Evolutionary conservation across 2,888 invertebrate species (phyloP).

Genomic region (Drosophila helvetica): DNA sequence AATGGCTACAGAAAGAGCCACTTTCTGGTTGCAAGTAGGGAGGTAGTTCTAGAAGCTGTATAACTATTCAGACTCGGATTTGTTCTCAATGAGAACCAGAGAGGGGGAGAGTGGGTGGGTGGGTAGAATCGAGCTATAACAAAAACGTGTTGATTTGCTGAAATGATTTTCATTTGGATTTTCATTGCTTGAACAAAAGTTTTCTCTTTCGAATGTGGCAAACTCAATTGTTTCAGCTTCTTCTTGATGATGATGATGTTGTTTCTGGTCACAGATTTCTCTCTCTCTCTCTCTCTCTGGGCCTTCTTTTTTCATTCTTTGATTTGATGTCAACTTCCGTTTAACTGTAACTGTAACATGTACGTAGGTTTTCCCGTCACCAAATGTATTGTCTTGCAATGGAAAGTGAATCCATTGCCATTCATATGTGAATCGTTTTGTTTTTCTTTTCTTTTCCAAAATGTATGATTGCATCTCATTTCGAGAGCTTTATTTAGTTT

Average conservation of each 20-base stretch:
- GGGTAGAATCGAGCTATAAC: constrained; percentile 13
- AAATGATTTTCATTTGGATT: constrained; percentile 45
- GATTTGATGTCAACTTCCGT: not conserved
- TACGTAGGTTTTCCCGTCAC: no score
- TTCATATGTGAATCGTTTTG: not conserved
- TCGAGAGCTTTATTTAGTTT: no score
- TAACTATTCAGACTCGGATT: constrained; percentile 16
- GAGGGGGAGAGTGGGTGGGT: not conserved
- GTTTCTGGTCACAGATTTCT: not conserved
- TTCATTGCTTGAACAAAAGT: constrained; percentile 42
- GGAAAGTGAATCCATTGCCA: not conserved
- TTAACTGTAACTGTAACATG: not conserved
- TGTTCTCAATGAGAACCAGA: constrained; percentile 13
- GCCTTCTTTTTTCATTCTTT: not conserved
- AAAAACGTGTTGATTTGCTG: constrained; percentile 60
- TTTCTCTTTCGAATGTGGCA: constrained; percentile 36
- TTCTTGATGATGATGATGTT: constrained; percentile 9
- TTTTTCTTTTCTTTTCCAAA: not conserved
- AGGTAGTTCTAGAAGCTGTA: not conserved
- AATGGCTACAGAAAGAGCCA: not conserved
- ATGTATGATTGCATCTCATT: not conserved
- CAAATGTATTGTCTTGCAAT: not conserved
- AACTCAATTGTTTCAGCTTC: constrained; percentile 41
- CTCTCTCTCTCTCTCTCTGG: not conserved
- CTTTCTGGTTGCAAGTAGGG: not conserved